phyloP scores from a whole-genome alignment of 2,888 invertebrate genomes.

The Heliconius hortense region DNA sequence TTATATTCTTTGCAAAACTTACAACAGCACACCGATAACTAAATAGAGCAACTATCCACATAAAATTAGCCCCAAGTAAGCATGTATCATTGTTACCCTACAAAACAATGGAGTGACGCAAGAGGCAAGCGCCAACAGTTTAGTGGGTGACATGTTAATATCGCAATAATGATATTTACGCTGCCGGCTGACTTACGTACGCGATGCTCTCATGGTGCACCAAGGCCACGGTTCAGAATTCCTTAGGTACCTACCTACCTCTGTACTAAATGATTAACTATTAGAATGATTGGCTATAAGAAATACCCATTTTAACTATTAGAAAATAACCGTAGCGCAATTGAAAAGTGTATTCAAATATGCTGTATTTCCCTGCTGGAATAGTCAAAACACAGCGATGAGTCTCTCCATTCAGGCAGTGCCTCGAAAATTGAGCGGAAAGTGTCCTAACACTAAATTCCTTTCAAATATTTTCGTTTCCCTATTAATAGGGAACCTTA shows the following conservation, averaged over 20 bases:
- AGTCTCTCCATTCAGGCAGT: background rate
- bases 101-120: slow-evolving; percentile 69
- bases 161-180: slow-evolving; percentile 68
- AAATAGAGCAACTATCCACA: background rate
- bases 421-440: background rate
- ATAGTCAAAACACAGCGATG: background rate
- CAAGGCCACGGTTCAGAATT: slow-evolving; percentile 46
- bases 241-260: slow-evolving; percentile 21
- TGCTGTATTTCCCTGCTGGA: background rate
- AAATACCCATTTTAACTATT: background rate
- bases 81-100: slow-evolving; percentile 52
- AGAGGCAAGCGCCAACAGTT: slow-evolving; percentile 63
- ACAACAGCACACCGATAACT: background rate
- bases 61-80: background rate
- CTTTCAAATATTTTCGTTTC: no score
- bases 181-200: slow-evolving; percentile 35
- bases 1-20: background rate
- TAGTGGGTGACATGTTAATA: slow-evolving; percentile 71
- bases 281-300: background rate
- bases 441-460: no score
- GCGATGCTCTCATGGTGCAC: slow-evolving; percentile 43
- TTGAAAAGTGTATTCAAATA: no score
- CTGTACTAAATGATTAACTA: slow-evolving; percentile 5
- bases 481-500: no score
- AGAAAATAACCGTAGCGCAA: background rate